Evolutionary conservation across 2,797 vertebrate species (phyloP), one percentile per base, ranked within the genome.

Genomic region (Leptodactylus fallax): DNA sequence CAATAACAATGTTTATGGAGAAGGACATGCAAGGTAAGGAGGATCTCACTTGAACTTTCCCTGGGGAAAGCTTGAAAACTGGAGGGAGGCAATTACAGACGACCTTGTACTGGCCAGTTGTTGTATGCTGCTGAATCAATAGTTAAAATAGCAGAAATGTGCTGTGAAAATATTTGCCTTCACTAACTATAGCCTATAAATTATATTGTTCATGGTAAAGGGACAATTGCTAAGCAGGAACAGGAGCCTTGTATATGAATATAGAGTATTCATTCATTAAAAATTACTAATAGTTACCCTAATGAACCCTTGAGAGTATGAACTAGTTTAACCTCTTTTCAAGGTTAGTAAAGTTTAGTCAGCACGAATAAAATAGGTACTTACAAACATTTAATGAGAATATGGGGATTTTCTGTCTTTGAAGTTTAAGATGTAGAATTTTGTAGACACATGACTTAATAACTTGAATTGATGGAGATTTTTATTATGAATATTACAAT

Each of bases 21-120:
- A 89, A 89, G 80, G 85, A 89, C 88, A 89, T 89, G 85, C 88
- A 89, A 89, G 88, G 88, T 89, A 89, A 89, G 88, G 85, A 86
- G 85, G 88, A 89, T 89, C 85, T 89, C 51, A 86, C 69, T 89
- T 86, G 85, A 89, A 88, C 80, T 71, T 89, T 86, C 88, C 88
- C 85, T 72, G n/a, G 88, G 85, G 88, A 86, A 79, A 79, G 17
- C 80, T 86, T 72, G 88, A 86, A 89, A 89, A 86, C 85, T 89
- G 74, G 85, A 89, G 88, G 88, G 85, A 89, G 88, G 88, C 88
- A 89, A 89, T 89, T 89, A 89, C 71, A 86, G 85, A 83, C 27
- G 80, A 89, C 88, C 88, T 89, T 89, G 88, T 63, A 79, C 88
- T 58, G 88, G 74, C 79, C 85, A 89, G 88, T 86, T 83, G 69